Conservation (phyloP, 2,888 invertebrate genomes). For the Pyrrhosoma nymphula region DNA sequence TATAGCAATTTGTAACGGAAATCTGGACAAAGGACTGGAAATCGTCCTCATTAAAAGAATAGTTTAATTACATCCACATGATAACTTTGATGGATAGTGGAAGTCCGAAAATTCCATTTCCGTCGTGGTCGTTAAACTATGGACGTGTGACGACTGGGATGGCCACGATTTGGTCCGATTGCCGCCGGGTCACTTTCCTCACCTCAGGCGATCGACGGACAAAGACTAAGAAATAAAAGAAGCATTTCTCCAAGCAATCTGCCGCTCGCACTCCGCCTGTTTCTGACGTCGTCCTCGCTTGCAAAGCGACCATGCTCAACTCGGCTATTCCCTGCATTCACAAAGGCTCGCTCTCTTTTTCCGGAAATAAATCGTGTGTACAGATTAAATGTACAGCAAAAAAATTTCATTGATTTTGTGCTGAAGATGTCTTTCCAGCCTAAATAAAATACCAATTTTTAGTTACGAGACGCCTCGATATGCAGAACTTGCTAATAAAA, state of each 20-base stretch:
- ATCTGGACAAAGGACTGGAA: neutral
- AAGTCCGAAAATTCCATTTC: neutral
- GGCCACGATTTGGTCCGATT: neutral
- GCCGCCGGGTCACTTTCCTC: constrained; percentile 25
- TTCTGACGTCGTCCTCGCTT: neutral
- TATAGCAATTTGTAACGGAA: neutral
- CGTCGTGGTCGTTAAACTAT: neutral
- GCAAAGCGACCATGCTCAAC: neutral
- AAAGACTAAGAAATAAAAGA: neutral
- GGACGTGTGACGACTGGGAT: neutral
- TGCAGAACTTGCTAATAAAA: too few species aligned
- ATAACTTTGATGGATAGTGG: neutral
- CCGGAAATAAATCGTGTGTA: too few species aligned
- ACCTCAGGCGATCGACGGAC: neutral
- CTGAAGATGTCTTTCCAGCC: too few species aligned
- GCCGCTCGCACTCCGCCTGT: neutral
- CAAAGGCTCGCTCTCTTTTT: too few species aligned
- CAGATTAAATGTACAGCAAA: too few species aligned
- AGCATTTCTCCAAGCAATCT: neutral
- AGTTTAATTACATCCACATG: neutral
- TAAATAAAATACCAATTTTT: too few species aligned
- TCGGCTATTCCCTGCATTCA: too few species aligned
- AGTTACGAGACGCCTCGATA: too few species aligned
- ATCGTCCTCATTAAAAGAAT: neutral
- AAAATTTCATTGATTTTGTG: too few species aligned